These are phyloP conservation scores for Spatulosminthurus flaviceps DNA, from an alignment of 2,888 invertebrate species.

Conservation along the genomic window DNA sequence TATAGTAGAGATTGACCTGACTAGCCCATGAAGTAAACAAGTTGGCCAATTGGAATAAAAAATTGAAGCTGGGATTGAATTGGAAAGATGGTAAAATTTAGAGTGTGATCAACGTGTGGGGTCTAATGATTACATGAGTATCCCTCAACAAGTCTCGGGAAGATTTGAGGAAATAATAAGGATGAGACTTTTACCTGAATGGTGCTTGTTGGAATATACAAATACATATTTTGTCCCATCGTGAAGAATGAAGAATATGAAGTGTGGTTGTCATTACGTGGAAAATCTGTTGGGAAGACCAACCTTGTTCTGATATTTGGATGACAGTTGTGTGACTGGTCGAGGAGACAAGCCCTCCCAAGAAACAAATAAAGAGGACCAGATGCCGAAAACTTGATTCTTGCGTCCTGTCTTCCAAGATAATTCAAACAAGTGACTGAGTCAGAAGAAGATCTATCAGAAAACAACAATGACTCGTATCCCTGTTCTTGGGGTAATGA, in stretches of 20 bases:
- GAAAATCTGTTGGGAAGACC: background rate
- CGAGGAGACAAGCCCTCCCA: slow-evolving; percentile 56
- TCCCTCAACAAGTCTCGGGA: slow-evolving; percentile 41
- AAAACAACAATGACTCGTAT: slow-evolving; percentile 28
- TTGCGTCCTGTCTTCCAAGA: slow-evolving; percentile 11
- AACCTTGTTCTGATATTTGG: slow-evolving; percentile 41
- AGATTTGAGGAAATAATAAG: slow-evolving; percentile 47
- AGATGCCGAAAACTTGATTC: slow-evolving; percentile 52
- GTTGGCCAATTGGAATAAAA: background rate
- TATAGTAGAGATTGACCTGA: background rate
- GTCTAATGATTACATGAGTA: slow-evolving; percentile 52
- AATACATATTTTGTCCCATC: background rate
- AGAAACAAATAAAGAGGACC: slow-evolving; percentile 39
- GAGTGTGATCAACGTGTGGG: slow-evolving; percentile 53
- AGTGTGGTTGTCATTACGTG: background rate
- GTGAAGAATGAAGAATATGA: background rate
- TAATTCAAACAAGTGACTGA: slow-evolving; percentile 22
- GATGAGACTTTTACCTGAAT: slow-evolving; percentile 44
- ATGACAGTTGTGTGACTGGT: slow-evolving; percentile 54
- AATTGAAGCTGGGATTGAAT: slow-evolving; percentile 26
- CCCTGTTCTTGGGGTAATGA: background rate
- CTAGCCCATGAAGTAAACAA: background rate
- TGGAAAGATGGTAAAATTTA: background rate
- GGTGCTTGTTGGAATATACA: slow-evolving; percentile 27
- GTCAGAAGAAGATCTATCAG: slow-evolving; percentile 23